Evolutionary conservation across 2,888 invertebrate genomes (phyloP).

Genomic region (Pherbina coryleti): DNA sequence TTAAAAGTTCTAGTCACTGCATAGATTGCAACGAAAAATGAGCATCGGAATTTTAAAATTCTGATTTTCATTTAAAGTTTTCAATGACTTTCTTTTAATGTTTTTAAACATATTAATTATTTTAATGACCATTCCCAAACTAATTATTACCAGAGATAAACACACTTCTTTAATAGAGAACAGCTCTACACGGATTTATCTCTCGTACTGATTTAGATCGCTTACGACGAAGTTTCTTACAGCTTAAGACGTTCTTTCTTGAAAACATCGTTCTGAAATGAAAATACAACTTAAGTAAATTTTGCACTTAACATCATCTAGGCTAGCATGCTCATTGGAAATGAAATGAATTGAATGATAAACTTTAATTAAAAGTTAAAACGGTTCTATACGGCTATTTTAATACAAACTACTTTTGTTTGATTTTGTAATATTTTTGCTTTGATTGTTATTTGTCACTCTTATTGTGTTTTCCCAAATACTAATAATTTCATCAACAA

Average conservation of each 20-base stretch:
- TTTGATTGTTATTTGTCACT: constrained; percentile 10
- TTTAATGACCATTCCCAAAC: constrained; percentile 35
- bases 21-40: constrained; percentile 2
- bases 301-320: not conserved
- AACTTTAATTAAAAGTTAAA: constrained; percentile 18
- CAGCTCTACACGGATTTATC: constrained; percentile 27
- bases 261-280: constrained; percentile 40
- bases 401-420: constrained; percentile 25
- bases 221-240: not conserved
- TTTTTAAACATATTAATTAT: constrained; percentile 20
- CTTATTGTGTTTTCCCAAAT: not conserved
- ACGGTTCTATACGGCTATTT: not conserved
- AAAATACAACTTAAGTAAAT: constrained; percentile 26
- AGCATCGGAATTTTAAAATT: not conserved
- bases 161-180: constrained; percentile 35
- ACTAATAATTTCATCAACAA: not conserved
- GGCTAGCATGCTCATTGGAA: not conserved
- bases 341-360: not conserved
- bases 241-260: constrained; percentile 4
- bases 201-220: constrained; percentile 16
- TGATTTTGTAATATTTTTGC: constrained; percentile 7
- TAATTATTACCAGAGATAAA: constrained; percentile 47
- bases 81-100: constrained; percentile 1
- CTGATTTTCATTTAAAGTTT: not conserved
- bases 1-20: constrained; percentile 2